phyloP scores from a whole-genome alignment of 2,113 vertebrate species.

The Pan troglodytes region NHGRI_mPanTro3-v2.1_pri NC_072418.2:53740001-53740500 shows the following conservation, averaged over 20 bases:
- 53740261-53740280: neutral
- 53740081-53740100: neutral
- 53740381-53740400: neutral
- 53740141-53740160: neutral
- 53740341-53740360: neutral
- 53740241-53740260: neutral
- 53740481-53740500: conserved; percentile 76
- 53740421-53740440: conserved; percentile 78
- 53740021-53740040: neutral
- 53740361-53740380: neutral
- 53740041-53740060: neutral
- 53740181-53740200: neutral
- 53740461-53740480: conserved; percentile 74
- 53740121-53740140: neutral
- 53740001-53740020: neutral
- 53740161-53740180: neutral
- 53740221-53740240: neutral
- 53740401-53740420: conserved; percentile 83
- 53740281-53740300: neutral
- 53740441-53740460: conserved; percentile 78
- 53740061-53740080: no score
- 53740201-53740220: neutral
- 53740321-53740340: neutral
- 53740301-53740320: neutral
- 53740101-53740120: neutral